Evolutionary conservation across 2,888 invertebrate genomes (phyloP), one percentile per base, ranked within the genome.

Genomic region (Syrista parreyssii): DNA sequence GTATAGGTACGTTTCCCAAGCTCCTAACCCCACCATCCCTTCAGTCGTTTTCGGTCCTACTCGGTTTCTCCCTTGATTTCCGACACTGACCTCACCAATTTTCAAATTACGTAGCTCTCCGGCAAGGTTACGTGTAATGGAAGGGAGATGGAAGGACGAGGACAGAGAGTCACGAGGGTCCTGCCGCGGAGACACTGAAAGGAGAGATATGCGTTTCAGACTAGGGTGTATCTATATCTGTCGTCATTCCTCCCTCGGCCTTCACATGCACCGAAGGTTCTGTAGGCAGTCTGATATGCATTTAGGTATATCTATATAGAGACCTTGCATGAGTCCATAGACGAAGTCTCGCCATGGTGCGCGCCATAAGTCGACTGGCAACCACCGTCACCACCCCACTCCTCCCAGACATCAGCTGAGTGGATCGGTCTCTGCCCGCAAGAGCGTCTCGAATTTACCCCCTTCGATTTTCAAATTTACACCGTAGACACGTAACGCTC

Each of bases 1-100:
- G 55, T 55, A 55, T 55, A 55, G 55, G 55, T 55, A 55, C 55
- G 55, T 23, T 9, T 55, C 6, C 55, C 23, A 55, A 55, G 9
- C 55, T 55, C 23, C 55, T 15, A 55, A 55, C 23, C 55, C 55
- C 9, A 15, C 55, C 6, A 55, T 55, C 55, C 55, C 55, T 55
- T 55, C 55, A 55, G 55, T 9, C 55, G 55, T 55, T 55, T 55
- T 55, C 55, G 23, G 23, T 23, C 23, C 23, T 55, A 23, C 55
- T 55, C 55, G 55, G 23, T 73, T 77, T 82, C 78, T 78, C 81
- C 82, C 83, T 79, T 81, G 82, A 80, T 84, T 84, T 81, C 84
- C 83, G 82, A 83, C 84, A 86, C 86, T 86, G 86, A 86, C 86
- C 86, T 86, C 84, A 81, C 82, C 86, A 86, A 86, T 86, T 86